phyloP scores from a whole-genome alignment of 64 coral and sea anemone genomes.

The Montipora sp. region DNA sequence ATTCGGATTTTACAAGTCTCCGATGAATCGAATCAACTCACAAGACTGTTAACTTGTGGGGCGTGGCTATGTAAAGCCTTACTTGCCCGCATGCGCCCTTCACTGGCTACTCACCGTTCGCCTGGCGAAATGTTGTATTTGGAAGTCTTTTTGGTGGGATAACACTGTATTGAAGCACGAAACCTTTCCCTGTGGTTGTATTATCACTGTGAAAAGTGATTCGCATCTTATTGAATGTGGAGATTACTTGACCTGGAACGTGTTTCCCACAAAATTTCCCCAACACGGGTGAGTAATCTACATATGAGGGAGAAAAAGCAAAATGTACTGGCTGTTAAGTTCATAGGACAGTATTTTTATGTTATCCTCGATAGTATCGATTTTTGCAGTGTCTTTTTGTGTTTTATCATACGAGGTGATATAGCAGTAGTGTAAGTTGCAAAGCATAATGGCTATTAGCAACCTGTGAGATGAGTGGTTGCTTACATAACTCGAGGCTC shows the following conservation, averaged over 20 bases:
- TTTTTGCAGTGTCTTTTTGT: no score
- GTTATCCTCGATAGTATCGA: no score
- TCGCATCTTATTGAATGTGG: conserved; percentile 38
- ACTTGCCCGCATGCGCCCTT: not conserved
- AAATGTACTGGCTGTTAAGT: no score
- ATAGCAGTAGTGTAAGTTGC: no score
- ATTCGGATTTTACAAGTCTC: no score
- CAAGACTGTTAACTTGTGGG: no score
- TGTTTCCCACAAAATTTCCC: conserved; percentile 38
- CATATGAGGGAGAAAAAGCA: not conserved
- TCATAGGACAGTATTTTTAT: no score
- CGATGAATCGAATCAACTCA: no score
- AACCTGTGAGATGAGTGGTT: no score
- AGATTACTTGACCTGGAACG: conserved; percentile 28
- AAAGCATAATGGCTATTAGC: no score
- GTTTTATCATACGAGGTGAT: no score
- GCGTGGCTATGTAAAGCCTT: not conserved
- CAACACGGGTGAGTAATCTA: conserved; percentile 28
- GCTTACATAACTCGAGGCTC: no score
- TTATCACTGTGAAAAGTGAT: conserved; percentile 59
- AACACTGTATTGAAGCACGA: conserved; percentile 40
- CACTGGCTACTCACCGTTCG: not conserved
- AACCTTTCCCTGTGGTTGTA: conserved; percentile 15
- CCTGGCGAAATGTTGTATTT: not conserved
- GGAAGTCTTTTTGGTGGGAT: not conserved